Conservation (phyloP, 2,888 invertebrate genomes). For the Acleris emargana region DNA sequence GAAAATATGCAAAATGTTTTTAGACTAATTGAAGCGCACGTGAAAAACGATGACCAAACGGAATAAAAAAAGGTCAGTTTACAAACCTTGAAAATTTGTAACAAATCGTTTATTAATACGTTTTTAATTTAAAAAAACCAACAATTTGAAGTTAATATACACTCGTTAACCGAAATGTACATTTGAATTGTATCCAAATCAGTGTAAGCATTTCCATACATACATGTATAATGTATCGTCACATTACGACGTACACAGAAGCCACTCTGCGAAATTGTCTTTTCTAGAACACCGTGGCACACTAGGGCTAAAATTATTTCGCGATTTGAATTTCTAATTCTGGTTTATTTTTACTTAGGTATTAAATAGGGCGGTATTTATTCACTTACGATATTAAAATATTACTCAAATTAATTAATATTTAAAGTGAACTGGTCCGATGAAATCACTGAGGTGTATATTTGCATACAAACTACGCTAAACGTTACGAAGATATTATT, state of each 20-base stretch:
- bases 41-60: no score
- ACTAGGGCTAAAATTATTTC: not conserved
- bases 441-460: no score
- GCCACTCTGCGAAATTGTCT: conserved; percentile 33
- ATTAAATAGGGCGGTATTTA: no score
- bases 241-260: conserved; percentile 27
- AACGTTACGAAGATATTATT: no score
- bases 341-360: not conserved
- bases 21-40: no score
- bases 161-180: not conserved
- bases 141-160: not conserved
- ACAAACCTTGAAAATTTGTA: no score
- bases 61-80: no score
- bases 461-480: no score
- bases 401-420: no score
- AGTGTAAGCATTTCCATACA: conserved; percentile 18
- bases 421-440: no score
- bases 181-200: conserved; percentile 10
- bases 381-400: no score
- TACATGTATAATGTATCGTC: conserved; percentile 29
- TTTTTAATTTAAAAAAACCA: not conserved
- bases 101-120: not conserved
- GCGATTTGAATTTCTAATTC: not conserved
- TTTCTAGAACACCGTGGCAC: conserved; percentile 12
- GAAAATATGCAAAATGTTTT: no score